Conservation (phyloP, 2,797 vertebrate species). For the Lutjanus campechanus region DNA sequence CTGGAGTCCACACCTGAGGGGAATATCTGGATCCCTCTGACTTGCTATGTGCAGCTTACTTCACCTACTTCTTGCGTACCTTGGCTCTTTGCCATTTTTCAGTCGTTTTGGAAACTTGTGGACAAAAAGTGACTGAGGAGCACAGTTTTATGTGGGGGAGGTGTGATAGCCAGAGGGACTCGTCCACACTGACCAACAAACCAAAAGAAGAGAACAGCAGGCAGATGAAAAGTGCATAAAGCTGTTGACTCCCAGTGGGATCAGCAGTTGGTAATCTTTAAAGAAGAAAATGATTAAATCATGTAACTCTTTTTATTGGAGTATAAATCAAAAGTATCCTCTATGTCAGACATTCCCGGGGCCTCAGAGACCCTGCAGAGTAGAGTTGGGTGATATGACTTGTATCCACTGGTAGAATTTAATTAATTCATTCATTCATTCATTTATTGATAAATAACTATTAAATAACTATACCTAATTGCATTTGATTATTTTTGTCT, state of each 20-base stretch:
- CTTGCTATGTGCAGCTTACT: background rate
- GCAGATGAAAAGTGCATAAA: slow-evolving; percentile 8
- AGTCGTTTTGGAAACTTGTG: background rate
- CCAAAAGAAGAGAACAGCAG: background rate
- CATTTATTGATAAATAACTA: no score
- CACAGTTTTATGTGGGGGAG: background rate
- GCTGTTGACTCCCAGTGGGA: slow-evolving; percentile 7
- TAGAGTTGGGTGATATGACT: no score
- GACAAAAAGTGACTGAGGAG: background rate
- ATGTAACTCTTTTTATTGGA: background rate
- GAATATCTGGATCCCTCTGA: background rate
- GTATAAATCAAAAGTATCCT: background rate
- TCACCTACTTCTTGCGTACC: background rate
- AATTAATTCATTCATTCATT: no score
- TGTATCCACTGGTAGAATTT: no score
- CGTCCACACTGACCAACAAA: background rate
- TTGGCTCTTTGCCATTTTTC: background rate
- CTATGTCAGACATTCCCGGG: background rate
- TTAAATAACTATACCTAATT: no score
- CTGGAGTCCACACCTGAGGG: background rate
- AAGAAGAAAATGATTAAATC: no score
- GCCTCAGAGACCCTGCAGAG: no score
- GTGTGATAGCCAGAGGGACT: slow-evolving; percentile 2
- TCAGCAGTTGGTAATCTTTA: background rate
- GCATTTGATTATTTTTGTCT: no score